A percentile compares a stretch with the other conserved stretches of the same genome.
Conservation (phyloP, 2,113 vertebrate genomes). For the Mungos mungo region DNA sequence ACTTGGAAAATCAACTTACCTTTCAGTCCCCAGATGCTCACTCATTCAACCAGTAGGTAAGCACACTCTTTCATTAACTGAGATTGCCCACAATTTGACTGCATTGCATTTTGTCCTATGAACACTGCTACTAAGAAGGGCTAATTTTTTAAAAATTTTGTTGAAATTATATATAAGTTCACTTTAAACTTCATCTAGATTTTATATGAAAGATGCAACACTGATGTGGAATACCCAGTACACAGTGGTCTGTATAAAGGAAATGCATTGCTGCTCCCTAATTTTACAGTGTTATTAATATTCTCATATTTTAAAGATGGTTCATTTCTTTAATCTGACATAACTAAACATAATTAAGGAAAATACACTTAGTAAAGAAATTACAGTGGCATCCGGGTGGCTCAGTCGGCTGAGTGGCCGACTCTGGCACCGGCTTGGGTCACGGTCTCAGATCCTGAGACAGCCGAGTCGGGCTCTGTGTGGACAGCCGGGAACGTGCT, state of each 20-base stretch:
- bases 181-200: slow-evolving; percentile 15
- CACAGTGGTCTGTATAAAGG: neutral
- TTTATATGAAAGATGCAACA: slow-evolving; percentile 3
- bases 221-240: neutral
- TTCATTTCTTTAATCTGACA: slow-evolving; percentile 1
- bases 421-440: no score
- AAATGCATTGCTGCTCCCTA: neutral
- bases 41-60: neutral
- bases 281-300: neutral
- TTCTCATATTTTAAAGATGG: slow-evolving; percentile 1
- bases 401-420: no score
- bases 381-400: neutral
- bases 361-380: neutral
- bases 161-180: slow-evolving; percentile 17
- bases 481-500: no score
- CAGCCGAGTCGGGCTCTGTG: no score
- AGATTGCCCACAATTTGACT: slow-evolving; percentile 37
- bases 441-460: no score
- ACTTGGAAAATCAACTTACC: slow-evolving; percentile 32
- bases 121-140: neutral
- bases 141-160: neutral
- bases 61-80: slow-evolving; percentile 54
- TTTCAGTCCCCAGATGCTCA: slow-evolving; percentile 58
- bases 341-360: neutral
- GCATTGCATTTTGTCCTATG: neutral